phyloP scores from a whole-genome alignment of 2,888 invertebrate species.

The Orthosia gothica region DNA sequence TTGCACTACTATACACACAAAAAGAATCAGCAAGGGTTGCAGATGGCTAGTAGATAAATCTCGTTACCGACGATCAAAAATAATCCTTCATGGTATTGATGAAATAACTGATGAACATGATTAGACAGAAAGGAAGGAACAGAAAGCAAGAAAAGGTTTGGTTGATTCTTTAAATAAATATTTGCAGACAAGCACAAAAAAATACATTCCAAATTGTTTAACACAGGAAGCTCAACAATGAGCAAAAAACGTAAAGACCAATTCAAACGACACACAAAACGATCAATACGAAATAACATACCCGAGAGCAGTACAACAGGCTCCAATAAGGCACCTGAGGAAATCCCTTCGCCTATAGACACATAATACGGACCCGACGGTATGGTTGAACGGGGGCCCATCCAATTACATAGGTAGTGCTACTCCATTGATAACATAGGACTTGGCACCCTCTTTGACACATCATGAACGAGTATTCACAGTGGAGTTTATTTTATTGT shows the following conservation, averaged over 20 bases:
- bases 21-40: background rate
- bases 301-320: slow-evolving; percentile 8
- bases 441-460: slow-evolving; percentile 59
- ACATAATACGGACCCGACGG: slow-evolving; percentile 51
- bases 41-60: background rate
- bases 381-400: slow-evolving; percentile 52
- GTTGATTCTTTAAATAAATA: background rate
- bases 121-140: background rate
- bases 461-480: slow-evolving; percentile 49
- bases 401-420: slow-evolving; percentile 62
- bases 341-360: slow-evolving; percentile 54
- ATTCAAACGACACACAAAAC: slow-evolving; percentile 38
- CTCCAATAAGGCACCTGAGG: slow-evolving; percentile 47
- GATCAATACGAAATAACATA: slow-evolving; percentile 38
- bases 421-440: slow-evolving; percentile 70
- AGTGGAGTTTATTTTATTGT: background rate
- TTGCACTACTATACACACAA: background rate
- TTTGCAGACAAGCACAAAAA: background rate
- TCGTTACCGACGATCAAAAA: background rate
- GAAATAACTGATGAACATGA: background rate
- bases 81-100: too few species aligned
- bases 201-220: background rate
- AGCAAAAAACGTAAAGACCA: slow-evolving; percentile 22
- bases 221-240: slow-evolving; percentile 22
- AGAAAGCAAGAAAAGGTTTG: background rate